A percentile compares a stretch with the other conserved stretches of the same genome.
These are phyloP conservation scores for Marcusenius ussheri DNA, from an alignment of 2,113 vertebrate genomes.

Conservation along the genomic window DNA sequence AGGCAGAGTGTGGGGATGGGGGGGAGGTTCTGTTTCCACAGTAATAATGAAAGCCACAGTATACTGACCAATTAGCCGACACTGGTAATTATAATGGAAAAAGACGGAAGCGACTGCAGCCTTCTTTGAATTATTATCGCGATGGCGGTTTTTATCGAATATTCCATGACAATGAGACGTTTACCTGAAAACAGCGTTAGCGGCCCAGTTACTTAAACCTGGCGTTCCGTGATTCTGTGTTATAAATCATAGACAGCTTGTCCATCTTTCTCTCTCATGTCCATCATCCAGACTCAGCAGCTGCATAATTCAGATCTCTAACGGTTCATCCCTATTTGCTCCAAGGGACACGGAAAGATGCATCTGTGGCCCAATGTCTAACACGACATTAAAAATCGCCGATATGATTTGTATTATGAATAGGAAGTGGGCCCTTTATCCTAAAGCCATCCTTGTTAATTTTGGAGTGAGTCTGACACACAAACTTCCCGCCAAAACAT, in stretches of 20 bases:
- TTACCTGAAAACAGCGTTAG: background rate
- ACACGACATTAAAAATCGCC: background rate
- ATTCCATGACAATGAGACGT: background rate
- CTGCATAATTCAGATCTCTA: background rate
- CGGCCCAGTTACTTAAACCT: background rate
- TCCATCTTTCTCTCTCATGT: background rate
- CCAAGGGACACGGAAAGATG: background rate
- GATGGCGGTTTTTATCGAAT: background rate
- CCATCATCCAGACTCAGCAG: background rate
- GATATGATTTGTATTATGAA: background rate
- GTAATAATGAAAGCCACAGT: conserved; percentile 2
- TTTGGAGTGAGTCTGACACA: background rate
- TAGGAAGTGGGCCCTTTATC: background rate
- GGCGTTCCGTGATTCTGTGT: background rate
- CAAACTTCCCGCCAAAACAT: background rate
- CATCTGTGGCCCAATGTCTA: background rate
- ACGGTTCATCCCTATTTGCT: background rate
- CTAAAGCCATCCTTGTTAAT: background rate
- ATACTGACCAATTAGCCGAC: background rate
- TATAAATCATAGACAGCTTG: background rate
- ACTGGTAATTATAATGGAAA: background rate
- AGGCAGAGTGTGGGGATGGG: background rate
- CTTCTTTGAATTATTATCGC: background rate
- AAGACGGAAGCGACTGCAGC: background rate
- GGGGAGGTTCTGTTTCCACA: background rate